A percentile compares a stretch with the other conserved stretches of the same genome.
Conservation (phyloP, 1,140 invertebrate genomes). For the Apis mellifera region DNA sequence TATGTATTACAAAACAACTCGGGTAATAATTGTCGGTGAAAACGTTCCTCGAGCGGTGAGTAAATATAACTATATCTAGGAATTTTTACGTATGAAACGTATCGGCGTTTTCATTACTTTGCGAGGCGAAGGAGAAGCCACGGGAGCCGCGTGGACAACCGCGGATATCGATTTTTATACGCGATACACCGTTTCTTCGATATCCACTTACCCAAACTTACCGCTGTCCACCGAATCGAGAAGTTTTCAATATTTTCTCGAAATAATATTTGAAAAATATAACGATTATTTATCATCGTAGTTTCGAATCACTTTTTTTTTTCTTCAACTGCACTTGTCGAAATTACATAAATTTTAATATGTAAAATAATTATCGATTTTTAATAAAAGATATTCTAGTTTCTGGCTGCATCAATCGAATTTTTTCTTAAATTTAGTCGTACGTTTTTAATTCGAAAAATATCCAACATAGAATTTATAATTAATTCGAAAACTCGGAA, state of each 20-base stretch:
- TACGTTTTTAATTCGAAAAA: neutral
- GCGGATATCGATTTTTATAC: conserved; percentile 28
- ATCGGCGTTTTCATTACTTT: conserved; percentile 50
- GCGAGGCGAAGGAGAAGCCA: conserved; percentile 19
- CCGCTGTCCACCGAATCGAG: no score
- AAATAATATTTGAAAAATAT: neutral
- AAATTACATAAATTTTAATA: no score
- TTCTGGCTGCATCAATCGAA: no score
- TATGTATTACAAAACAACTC: neutral
- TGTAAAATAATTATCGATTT: no score
- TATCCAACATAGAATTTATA: neutral
- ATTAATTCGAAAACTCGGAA: no score
- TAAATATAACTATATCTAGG: conserved; percentile 34
- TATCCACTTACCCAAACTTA: neutral
- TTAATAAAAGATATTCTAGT: no score
- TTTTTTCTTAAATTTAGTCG: no score
- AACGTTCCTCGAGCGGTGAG: neutral
- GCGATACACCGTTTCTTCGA: neutral
- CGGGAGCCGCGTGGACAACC: neutral
- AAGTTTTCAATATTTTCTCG: no score
- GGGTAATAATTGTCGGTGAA: conserved; percentile 18
- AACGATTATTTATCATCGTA: no score
- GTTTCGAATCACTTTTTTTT: no score
- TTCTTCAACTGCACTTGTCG: no score
- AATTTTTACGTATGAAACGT: conserved; percentile 32